phyloP scores from a whole-genome alignment of 2,113 vertebrate genomes.

The Origma solitaria region DNA sequence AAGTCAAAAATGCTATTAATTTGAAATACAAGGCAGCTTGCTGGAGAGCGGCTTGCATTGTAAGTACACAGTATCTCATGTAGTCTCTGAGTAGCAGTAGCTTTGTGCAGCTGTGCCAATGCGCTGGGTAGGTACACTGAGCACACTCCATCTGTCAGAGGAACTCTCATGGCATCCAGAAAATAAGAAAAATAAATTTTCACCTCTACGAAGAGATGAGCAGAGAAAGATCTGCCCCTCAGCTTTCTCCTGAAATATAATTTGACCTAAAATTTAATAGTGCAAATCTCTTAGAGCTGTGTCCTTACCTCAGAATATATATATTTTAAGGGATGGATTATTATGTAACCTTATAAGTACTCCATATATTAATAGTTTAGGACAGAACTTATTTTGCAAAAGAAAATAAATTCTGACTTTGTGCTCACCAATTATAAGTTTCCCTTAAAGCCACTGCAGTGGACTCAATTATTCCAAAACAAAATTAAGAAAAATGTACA shows the following conservation, averaged over 20 bases:
- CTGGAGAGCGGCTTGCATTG: background rate
- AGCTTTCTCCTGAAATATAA: background rate
- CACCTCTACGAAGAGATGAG: background rate
- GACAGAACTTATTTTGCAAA: background rate
- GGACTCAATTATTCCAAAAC: background rate
- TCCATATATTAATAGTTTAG: background rate
- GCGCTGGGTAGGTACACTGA: background rate
- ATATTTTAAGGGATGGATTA: background rate
- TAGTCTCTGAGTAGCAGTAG: background rate
- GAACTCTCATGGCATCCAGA: background rate
- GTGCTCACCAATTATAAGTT: background rate
- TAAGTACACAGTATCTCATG: background rate
- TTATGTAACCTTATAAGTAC: background rate
- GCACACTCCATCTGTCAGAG: background rate
- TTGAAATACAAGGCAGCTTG: background rate
- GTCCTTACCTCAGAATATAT: background rate
- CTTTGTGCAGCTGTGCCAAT: background rate
- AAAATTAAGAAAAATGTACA: background rate
- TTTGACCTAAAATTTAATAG: background rate
- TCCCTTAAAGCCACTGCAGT: background rate
- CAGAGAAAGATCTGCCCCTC: background rate
- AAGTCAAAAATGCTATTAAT: background rate
- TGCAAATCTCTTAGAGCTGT: background rate
- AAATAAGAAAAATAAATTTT: background rate
- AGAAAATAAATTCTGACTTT: background rate